phyloP scores from a whole-genome alignment of 2,113 vertebrate species.

The Hymenochirus boettgeri region DNA sequence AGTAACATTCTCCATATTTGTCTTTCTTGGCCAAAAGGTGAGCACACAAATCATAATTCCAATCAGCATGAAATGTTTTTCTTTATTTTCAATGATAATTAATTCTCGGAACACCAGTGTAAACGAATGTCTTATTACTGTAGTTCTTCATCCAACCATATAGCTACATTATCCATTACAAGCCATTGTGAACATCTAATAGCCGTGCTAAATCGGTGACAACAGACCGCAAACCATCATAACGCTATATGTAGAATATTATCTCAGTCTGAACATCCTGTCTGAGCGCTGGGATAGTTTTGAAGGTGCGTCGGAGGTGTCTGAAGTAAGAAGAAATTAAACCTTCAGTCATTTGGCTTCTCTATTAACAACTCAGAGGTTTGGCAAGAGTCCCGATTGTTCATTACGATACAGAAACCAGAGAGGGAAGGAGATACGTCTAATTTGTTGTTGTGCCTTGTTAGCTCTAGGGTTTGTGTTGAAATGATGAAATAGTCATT shows the following conservation, averaged over 20 bases:
- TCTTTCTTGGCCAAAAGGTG: no score
- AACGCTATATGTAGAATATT: constrained; percentile 20
- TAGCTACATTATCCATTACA: constrained; percentile 21
- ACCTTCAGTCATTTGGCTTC: constrained; percentile 13
- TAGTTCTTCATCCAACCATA: neutral
- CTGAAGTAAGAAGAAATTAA: constrained; percentile 35
- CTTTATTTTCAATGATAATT: constrained; percentile 24
- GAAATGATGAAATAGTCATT: neutral
- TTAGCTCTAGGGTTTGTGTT: neutral
- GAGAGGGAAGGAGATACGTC: neutral
- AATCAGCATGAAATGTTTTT: constrained; percentile 11
- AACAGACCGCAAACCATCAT: constrained; percentile 21
- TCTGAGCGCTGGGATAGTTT: neutral
- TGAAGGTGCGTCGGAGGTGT: constrained; percentile 18
- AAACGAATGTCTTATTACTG: constrained; percentile 1
- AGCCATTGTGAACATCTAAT: constrained; percentile 11
- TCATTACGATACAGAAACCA: neutral
- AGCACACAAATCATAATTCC: neutral
- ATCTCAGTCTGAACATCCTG: constrained; percentile 26
- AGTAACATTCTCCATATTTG: no score
- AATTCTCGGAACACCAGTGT: constrained; percentile 21
- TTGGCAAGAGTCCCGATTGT: neutral
- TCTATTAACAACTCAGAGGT: constrained; percentile 8
- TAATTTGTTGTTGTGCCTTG: neutral
- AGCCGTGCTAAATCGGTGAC: constrained; percentile 4